Conservation (phyloP, 2,797 vertebrate species). For the Propithecus perrieri region DNA sequence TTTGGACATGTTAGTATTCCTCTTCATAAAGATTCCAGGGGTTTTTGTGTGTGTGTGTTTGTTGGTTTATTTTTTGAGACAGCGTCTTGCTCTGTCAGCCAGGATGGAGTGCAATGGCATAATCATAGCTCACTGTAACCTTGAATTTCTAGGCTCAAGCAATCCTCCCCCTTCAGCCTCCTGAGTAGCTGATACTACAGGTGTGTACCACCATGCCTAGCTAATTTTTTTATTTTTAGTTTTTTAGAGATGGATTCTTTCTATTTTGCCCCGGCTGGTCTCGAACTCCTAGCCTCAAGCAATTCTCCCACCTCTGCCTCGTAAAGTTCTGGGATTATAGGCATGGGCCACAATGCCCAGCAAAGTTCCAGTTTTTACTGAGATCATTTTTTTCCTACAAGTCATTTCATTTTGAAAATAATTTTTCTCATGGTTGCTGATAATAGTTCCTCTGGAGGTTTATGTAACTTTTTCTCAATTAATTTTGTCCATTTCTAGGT, state of each 20-base stretch:
- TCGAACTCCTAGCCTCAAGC: neutral
- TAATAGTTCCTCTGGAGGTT: neutral
- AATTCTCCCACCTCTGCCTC: neutral
- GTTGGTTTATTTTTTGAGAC: neutral
- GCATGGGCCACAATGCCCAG: too few species aligned
- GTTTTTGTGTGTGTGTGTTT: too few species aligned
- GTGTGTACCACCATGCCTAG: neutral
- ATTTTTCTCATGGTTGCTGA: slow-evolving; percentile 14
- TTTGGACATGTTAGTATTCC: neutral
- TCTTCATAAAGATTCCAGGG: neutral
- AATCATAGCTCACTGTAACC: neutral
- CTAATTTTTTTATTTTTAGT: neutral
- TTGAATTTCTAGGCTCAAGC: neutral
- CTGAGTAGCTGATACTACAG: neutral
- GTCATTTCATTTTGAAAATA: slow-evolving; percentile 52
- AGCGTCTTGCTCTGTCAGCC: neutral
- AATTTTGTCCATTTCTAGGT: slow-evolving; percentile 52
- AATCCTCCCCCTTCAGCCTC: neutral
- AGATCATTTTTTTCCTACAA: slow-evolving; percentile 29
- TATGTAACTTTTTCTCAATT: slow-evolving; percentile 60
- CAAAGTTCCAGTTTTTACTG: neutral
- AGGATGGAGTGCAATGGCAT: neutral
- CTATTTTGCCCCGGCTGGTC: neutral
- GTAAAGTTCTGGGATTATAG: neutral
- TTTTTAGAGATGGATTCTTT: neutral